A percentile compares a stretch with the other conserved stretches of the same genome.
These are phyloP conservation scores for Plectrocnemia conspersa DNA, from an alignment of 1,140 invertebrate genomes.

Conservation along the genomic window DNA sequence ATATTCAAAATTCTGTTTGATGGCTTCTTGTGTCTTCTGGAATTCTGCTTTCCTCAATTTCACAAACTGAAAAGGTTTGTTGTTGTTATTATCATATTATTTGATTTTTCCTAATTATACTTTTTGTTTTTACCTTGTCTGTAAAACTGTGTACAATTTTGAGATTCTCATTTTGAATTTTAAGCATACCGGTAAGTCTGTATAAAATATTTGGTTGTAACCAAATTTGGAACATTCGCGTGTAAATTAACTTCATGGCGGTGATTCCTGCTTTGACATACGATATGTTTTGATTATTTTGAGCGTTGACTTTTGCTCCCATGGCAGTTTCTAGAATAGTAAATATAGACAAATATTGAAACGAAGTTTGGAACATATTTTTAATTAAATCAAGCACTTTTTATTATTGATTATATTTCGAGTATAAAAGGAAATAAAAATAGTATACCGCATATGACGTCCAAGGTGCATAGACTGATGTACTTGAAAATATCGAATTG, in stretches of 20 bases:
- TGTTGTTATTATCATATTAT: not conserved
- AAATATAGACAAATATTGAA: not conserved
- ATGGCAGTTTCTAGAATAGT: constrained; percentile 42
- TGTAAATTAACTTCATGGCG: constrained; percentile 39
- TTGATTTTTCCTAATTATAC: not conserved
- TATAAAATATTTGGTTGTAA: constrained; percentile 46
- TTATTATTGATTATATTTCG: not conserved
- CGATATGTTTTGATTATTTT: constrained; percentile 38
- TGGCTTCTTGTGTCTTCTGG: constrained; percentile 1
- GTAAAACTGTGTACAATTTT: constrained; percentile 40
- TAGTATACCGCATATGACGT: constrained; percentile 74
- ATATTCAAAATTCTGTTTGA: not conserved
- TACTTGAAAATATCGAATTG: constrained; percentile 66
- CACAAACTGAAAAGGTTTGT: constrained; percentile 7
- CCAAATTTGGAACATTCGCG: constrained; percentile 48
- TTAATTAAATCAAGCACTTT: not conserved
- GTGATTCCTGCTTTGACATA: constrained; percentile 39
- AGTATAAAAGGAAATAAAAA: not conserved
- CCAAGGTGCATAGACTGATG: constrained; percentile 70
- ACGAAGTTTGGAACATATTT: not conserved
- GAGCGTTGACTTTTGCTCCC: constrained; percentile 45
- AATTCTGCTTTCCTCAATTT: constrained; percentile 3
- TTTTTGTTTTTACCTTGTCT: constrained; percentile 36
- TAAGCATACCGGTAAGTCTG: constrained; percentile 39
- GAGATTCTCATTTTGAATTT: constrained; percentile 35